A percentile compares a stretch with the other conserved stretches of the same genome.
phyloP scores from a whole-genome alignment of 2,797 vertebrate species.

The Trematomus bernacchii region DNA sequence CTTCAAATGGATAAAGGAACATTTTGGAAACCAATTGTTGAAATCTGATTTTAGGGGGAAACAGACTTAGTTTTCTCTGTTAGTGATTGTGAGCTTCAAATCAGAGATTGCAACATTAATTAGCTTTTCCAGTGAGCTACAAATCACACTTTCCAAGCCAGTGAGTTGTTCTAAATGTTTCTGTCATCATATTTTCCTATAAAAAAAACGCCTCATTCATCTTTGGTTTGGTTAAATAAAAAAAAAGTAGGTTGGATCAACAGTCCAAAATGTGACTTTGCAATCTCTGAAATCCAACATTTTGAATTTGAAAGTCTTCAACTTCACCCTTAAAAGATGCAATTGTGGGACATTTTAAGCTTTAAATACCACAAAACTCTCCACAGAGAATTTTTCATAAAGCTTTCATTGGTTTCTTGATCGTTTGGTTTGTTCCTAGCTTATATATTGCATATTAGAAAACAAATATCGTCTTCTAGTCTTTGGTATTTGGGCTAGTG shows the following conservation, averaged over 20 bases:
- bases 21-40: constrained; percentile 22
- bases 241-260: not conserved
- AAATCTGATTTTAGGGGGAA: constrained; percentile 14
- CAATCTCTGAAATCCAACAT: constrained; percentile 16
- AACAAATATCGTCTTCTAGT: constrained; percentile 72
- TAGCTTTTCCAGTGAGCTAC: not conserved
- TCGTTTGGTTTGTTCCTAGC: constrained; percentile 67
- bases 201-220: not conserved
- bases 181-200: too few species aligned
- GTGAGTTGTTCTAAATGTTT: not conserved
- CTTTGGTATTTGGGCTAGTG: constrained; percentile 79
- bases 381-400: constrained; percentile 44
- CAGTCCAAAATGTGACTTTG: constrained; percentile 17
- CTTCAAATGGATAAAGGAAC: not conserved
- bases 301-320: not conserved
- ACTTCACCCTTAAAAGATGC: not conserved
- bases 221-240: constrained; percentile 50
- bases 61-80: constrained; percentile 17
- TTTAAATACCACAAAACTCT: constrained; percentile 22
- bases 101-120: constrained; percentile 12
- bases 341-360: constrained; percentile 36
- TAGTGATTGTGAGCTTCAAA: constrained; percentile 10
- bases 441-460: constrained; percentile 84
- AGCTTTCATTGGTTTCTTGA: constrained; percentile 59
- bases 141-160: not conserved